A percentile compares a stretch with the other conserved stretches of the same genome.
Conservation (phyloP, 2,888 invertebrate species). For the Nomada hirtipes region DNA sequence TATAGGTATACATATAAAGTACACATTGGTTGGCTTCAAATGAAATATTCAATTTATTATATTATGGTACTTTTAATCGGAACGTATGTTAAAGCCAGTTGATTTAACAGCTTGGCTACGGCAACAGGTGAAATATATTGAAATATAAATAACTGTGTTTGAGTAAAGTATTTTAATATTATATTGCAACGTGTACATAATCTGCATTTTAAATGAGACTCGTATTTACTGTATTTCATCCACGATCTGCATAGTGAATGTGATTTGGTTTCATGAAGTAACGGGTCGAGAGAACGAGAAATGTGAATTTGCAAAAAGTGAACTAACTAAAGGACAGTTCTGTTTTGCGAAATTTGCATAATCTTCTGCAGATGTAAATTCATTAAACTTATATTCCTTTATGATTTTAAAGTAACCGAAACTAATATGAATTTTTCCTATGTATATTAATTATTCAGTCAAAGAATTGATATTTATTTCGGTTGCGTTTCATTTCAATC, state of each 20-base stretch:
- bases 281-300: not conserved
- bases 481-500: no score
- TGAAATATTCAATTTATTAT: no score
- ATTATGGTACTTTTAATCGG: no score
- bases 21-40: no score
- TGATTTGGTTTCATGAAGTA: not conserved
- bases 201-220: slow-evolving; percentile 33
- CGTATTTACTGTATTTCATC: slow-evolving; percentile 3
- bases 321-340: not conserved
- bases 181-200: not conserved
- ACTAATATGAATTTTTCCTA: no score
- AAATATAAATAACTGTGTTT: slow-evolving; percentile 17
- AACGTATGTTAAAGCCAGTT: no score
- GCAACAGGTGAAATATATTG: slow-evolving; percentile 35
- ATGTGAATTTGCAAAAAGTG: not conserved
- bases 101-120: no score
- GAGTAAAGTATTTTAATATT: slow-evolving; percentile 24
- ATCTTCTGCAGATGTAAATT: not conserved
- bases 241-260: not conserved
- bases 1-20: no score
- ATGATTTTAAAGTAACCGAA: no score
- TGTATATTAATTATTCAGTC: no score
- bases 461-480: no score
- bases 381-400: not conserved
- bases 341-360: not conserved